These are phyloP conservation scores for Pardalotus punctatus DNA, from an alignment of 2,113 vertebrate species.

Conservation along the genomic window DNA sequence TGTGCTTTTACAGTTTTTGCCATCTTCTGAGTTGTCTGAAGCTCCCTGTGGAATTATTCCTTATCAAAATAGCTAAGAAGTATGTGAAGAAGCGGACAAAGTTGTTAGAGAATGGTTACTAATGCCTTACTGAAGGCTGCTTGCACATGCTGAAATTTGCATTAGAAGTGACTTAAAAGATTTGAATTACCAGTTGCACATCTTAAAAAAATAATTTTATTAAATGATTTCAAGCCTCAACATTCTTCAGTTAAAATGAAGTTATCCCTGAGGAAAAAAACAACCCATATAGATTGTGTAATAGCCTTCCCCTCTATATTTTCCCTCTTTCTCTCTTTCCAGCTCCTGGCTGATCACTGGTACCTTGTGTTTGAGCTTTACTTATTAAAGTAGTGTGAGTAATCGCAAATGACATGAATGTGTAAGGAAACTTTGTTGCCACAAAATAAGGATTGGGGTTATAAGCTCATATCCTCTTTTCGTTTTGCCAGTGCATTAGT, in stretches of 20 bases:
- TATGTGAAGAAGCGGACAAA: not conserved
- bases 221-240: not conserved
- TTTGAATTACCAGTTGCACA: not conserved
- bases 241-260: not conserved
- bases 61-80: not conserved
- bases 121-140: not conserved
- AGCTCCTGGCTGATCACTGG: not conserved
- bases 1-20: not conserved
- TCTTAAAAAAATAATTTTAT: not conserved
- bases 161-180: not conserved
- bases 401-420: accelerated
- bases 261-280: not conserved
- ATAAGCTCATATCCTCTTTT: not conserved
- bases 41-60: not conserved
- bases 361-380: not conserved
- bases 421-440: not conserved
- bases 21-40: not conserved
- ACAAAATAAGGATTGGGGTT: not conserved
- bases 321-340: not conserved
- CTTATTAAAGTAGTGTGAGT: not conserved
- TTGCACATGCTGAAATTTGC: not conserved
- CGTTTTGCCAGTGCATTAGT: accelerated
- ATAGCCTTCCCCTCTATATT: not conserved
- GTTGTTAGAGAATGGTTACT: not conserved
- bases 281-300: not conserved